Evolutionary conservation across 2,797 vertebrate species (phyloP), one percentile per base, ranked within the genome.

Genomic region (Enteromius unitaeniatus): DNA sequence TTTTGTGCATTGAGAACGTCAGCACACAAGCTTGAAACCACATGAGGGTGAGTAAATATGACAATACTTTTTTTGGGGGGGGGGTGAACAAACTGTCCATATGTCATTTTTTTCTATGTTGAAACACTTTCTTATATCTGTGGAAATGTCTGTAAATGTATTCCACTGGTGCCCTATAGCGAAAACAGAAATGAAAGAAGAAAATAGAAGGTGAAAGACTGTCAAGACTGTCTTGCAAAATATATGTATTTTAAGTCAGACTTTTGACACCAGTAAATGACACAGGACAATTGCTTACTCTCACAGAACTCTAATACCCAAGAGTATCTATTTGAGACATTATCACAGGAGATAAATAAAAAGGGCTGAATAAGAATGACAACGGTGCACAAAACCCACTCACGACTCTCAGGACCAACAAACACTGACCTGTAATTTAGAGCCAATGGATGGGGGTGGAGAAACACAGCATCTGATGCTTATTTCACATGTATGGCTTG

Each of bases 231-330:
- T 75, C 73, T 40, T 17, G 21, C 51, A 34, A 58, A 40, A 76
- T 76, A 65, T 82, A 82, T 87, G 73, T 81, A 83, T 78, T 88
- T 77, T 80, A 78, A 80, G 85, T 84, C 58, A 84, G 81, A 72
- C 34, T 70, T 70, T 81, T 85, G 84, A 81, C 75, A 77, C 69
- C 83, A 75, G 69, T 80, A 84, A 86, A 83, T 74, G 81, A 82
- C 67, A 26, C 64, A 62, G 82, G 69, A 67, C 49, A 42, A 69
- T 47, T 58, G 77, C 73, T 87, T 58, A 40, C 67, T 87, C 65
- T 67, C 51, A 86, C 84, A 45, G 69, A 64, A 81, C 58, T 31
- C 58, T 83, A 78, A 84, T 87, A 85, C 49, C 80, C 62, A 84
- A 69, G 53, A 85, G 51, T 79, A 49, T 74, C 55, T 65, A 58